Base-by-base conservation (phyloP, 2,113 vertebrate species). In the Copsychus sechellarum region DNA sequence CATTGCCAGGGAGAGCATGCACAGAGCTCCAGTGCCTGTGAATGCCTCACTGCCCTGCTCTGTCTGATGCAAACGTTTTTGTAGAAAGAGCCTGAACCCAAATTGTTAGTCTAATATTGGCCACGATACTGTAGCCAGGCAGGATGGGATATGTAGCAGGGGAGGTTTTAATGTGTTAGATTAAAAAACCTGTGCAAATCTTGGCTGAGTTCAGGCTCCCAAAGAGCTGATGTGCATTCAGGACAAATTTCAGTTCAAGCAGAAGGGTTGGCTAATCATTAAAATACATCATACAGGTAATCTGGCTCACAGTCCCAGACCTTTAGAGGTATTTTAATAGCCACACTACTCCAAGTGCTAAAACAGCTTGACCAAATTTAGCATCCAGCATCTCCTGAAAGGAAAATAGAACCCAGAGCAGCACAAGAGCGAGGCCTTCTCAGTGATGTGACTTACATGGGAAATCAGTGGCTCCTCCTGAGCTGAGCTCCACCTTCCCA, bases 201-300 rank as follows among this genome's bases (percentile, higher is more conserved):
- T 88, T 86, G 67, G 54, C 94, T 66, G 28, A 67, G 74, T 58
- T 24, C 67, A 43, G 34, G 33, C 64, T 95, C 69, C 65, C 56
- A 28, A 58, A 81, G 64, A 83, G 58, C 69, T 13, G 2, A 20
- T 51, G 47, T 86, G 86, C 64, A 62, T 74, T 74, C 72, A 81
- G 72, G 65, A 86, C 31, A 56, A 61, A 69, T 86, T 93, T 94
- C 64, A 88, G 67, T 51, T 86, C 64, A 74, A 93, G 86, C 72
- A 81, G 76, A 86, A 93, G 34, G 56, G 45, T 23, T 92, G 43
- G 60, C 56, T 86, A 31, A 42, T 86, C 62, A 58, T 73, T 61
- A 72, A 80, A 88, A 58, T 51, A 36, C 40, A 71, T 83, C 31
- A 43, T 8, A 58, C 11, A n/a, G 53, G 86, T 84, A 74, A 90